These are phyloP conservation scores for Pristionchus maxplancki DNA, from an alignment of 2,888 invertebrate species.

Conservation along the genomic window DNA sequence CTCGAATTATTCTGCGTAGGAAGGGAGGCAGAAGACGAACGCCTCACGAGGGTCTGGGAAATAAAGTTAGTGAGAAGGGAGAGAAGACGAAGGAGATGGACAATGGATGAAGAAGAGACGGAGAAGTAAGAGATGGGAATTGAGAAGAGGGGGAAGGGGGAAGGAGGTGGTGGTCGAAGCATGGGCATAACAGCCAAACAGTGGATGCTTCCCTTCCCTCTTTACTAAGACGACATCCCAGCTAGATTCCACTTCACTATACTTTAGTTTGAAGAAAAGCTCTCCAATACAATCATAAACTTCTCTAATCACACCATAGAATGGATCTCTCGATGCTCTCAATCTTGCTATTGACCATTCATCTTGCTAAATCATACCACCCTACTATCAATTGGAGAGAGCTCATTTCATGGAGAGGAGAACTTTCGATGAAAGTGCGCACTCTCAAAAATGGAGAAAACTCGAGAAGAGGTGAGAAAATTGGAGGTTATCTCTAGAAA, in stretches of 20 bases:
- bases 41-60: constrained; percentile 13
- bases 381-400: not conserved
- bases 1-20: not conserved
- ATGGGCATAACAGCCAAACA: constrained; percentile 38
- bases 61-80: constrained; percentile 9
- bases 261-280: not conserved
- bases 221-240: not conserved
- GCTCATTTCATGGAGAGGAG: not conserved
- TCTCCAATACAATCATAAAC: not conserved
- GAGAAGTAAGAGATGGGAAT: not conserved
- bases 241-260: not conserved
- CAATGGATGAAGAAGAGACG: not conserved
- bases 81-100: not conserved
- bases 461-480: not conserved
- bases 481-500: not conserved
- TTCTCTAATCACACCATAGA: not conserved
- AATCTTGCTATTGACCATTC: not conserved
- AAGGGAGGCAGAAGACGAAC: constrained; percentile 2
- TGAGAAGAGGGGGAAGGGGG: not conserved
- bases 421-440: not conserved
- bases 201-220: not conserved
- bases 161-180: constrained; percentile 5
- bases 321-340: constrained; percentile 13
- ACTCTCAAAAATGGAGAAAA: not conserved
- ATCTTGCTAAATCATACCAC: constrained; percentile 35